Base-by-base conservation (phyloP, 2,113 vertebrate genomes). In the Dissostichus mawsoni region DNA sequence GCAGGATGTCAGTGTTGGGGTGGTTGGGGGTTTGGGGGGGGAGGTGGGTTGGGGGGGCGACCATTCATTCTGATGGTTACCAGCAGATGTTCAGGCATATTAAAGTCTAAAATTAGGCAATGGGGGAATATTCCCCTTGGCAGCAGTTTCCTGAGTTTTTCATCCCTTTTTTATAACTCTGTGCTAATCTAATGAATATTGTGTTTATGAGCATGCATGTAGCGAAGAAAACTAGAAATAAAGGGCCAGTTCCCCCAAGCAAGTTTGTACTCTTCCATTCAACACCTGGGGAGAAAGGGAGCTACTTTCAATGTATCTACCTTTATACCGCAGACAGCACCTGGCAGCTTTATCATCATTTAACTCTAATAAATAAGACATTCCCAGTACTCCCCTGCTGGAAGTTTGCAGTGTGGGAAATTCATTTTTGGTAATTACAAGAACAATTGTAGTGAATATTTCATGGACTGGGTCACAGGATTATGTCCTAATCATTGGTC, bases 81-180 rank as follows among this genome's bases (percentile, higher is more conserved):
- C 20, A 23, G 18, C 44, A 69, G 25, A 52, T 45, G 58, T 51
- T 62, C 55, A 62, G 16, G 41, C 13, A 57, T 50, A 65, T 51
- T 79, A 57, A 71, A 23, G 0, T 20, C 29, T 78, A n/a, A 67
- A 52, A 59, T 55, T 18, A 29, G 52, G n/a, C 47, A 53, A 33
- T 14, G 13, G 48, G 33, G 52, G 17, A 58, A 52, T 45, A 65
- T 76, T 52, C 71, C 67, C 56, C 29, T 51, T n/a, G 14, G 10
- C 23, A 20, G 52, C 29, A 29, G 16, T 51, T 82, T 45, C 5
- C 13, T 45, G 13, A 18, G 61, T 33, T 67, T 76, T 23, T 68
- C 14, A 68, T 68, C 10, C 48, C 52, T 9, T 36, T 36, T 69
- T 58, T 63, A 51, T 18, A 9, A 20, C 33, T 80, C 4, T 16